phyloP scores from a whole-genome alignment of 2,888 invertebrate species.

The Thymelicus sylvestris region DNA sequence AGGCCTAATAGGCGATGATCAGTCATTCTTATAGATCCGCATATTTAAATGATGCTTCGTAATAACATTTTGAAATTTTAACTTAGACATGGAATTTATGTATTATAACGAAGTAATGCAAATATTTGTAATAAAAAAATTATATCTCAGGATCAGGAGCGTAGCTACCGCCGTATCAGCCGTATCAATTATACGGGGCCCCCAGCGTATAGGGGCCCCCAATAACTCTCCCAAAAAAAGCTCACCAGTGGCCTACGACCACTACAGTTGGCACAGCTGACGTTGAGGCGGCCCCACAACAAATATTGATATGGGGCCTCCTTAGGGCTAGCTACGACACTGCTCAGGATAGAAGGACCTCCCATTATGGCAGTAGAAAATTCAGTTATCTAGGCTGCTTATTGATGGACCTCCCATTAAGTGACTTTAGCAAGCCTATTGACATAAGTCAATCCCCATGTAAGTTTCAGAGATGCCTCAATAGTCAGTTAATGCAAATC shows the following conservation, averaged over 20 bases:
- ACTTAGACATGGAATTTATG: not conserved
- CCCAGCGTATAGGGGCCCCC: too few relatives aligned
- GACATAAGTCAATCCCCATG: slow-evolving; percentile 8
- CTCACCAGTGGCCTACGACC: too few relatives aligned
- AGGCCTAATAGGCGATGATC: not conserved
- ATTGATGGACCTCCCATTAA: not conserved
- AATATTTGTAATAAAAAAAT: too few relatives aligned
- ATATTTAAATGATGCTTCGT: slow-evolving; percentile 1
- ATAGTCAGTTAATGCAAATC: slow-evolving; percentile 30
- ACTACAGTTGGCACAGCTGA: too few relatives aligned
- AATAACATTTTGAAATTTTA: slow-evolving; percentile 3
- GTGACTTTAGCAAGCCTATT: not conserved
- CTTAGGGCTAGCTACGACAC: too few relatives aligned
- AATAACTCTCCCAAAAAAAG: too few relatives aligned
- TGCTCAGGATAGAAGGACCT: too few relatives aligned
- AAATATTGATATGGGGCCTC: too few relatives aligned
- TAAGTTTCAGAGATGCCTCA: slow-evolving; percentile 7
- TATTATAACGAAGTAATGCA: not conserved
- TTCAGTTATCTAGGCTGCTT: not conserved
- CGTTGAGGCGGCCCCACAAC: too few relatives aligned
- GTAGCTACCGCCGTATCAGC: too few relatives aligned
- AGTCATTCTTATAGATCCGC: slow-evolving; percentile 2
- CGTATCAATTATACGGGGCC: too few relatives aligned
- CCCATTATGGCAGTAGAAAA: not conserved
- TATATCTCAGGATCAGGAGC: too few relatives aligned